Base-by-base conservation (phyloP, 2,113 vertebrate genomes). In the Centrocercus urophasianus region DNA sequence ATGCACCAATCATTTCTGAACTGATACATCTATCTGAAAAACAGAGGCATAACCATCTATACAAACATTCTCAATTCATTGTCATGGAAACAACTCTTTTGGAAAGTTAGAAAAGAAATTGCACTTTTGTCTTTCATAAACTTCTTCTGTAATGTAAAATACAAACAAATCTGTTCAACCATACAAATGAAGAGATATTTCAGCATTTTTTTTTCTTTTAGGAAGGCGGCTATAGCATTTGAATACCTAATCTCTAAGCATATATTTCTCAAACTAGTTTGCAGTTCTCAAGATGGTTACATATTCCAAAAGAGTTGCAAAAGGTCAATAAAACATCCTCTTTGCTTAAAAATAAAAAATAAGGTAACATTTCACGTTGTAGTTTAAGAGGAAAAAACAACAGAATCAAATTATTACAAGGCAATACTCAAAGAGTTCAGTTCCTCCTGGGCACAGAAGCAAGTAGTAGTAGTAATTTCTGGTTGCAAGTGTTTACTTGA, bases 401-500 rank as follows among this genome's bases (percentile, higher is more conserved):
- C n/a, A 79, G 83, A 86, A 3, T 15, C 8, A 28, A 89, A 74
- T 57, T 60, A 71, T 36, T 86, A 66, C 63, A 61, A 89, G 45
- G 15, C 13, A 21, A 52, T 75, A 83, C n/a, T 79, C 45, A 38
- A 89, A 79, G 24, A 93, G 34, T 40, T 91, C 16, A 42, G 36
- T 57, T 79, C 81, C 88, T 86, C 21, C 40, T 17, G 36, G 76
- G 45, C 75, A 86, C 64, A 93, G 70, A 48, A 70, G 80, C 61
- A 36, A 48, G 50, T 71, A 52, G 34, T 24, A 70, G 66, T 27
- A 65, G 22, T 47, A 93, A 93, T 69, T 72, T 89, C 34, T 57
- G 52, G 57, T 25, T 84, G 38, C 40, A 78, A 84, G 83, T 67
- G 81, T 86, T 95, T 86, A 95, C 38, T 52, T 7, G 57, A 87